Conservation (phyloP, 2,113 vertebrate genomes). For the Hippocampus mohnikei region DNA sequence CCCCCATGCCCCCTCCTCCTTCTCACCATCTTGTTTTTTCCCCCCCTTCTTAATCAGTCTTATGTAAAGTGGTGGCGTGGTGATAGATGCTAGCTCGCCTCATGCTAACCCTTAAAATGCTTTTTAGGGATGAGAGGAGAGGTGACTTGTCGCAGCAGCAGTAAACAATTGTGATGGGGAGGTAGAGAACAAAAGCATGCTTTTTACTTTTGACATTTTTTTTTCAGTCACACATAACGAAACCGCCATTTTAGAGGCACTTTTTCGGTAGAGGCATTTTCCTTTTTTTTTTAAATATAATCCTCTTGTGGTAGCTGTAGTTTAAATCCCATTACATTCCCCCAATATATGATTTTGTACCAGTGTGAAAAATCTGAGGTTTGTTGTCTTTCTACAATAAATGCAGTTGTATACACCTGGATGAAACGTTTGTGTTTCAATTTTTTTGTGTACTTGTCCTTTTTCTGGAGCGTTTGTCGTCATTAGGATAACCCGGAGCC, state of each 20-base stretch:
- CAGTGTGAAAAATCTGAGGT: conserved; percentile 58
- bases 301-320: conserved; percentile 63
- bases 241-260: conserved; percentile 48
- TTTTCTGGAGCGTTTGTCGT: no score
- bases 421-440: not conserved
- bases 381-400: conserved; percentile 66
- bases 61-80: conserved; percentile 40
- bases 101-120: conserved; percentile 54
- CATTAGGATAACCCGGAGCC: no score
- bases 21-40: conserved; percentile 24
- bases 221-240: conserved; percentile 37
- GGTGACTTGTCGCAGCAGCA: not conserved
- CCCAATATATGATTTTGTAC: conserved; percentile 79
- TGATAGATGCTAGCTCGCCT: conserved; percentile 54
- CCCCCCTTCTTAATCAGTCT: conserved; percentile 4
- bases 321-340: conserved; percentile 61
- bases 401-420: conserved; percentile 54
- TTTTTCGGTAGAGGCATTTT: conserved; percentile 53
- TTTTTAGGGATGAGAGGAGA: conserved; percentile 37
- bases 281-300: conserved; percentile 54
- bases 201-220: conserved; percentile 35
- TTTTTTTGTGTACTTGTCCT: no score
- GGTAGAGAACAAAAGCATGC: conserved; percentile 52
- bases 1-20: conserved; percentile 41
- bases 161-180: not conserved